Percentiles rank a stretch among this genome's conserved stretches.
These are phyloP conservation scores for Xanthia icteritia DNA, from an alignment of 2,888 invertebrate genomes.

Conservation along the genomic window DNA sequence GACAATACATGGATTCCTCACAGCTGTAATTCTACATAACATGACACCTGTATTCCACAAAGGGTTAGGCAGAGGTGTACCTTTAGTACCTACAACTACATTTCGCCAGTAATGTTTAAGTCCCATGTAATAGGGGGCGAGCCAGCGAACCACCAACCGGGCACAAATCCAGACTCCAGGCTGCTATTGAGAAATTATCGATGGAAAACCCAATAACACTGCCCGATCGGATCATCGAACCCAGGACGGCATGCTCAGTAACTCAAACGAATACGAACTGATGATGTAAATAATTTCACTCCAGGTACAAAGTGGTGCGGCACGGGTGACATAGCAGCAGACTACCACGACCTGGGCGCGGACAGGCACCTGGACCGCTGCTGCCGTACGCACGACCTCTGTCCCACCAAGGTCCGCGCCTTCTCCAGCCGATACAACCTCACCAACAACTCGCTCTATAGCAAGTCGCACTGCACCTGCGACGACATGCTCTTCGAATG, in stretches of 20 bases:
- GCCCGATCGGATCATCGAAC: no score
- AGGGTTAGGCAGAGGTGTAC: no score
- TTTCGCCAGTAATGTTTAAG: no score
- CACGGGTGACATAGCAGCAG: conserved; percentile 95
- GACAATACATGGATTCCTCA: background rate
- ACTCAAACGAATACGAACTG: no score
- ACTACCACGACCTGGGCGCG: conserved; percentile 96
- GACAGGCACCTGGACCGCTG: conserved; percentile 94
- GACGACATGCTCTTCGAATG: conserved; percentile 96
- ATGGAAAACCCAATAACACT: no score
- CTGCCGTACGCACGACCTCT: conserved; percentile 97
- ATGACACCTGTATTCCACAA: background rate
- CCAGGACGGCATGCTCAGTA: no score
- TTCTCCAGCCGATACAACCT: conserved; percentile 94
- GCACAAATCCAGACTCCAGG: no score
- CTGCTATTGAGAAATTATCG: no score
- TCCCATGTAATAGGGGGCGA: no score
- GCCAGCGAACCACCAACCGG: no score
- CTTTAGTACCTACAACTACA: no score
- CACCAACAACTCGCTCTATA: conserved; percentile 95
- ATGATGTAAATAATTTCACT: conserved; percentile 55
- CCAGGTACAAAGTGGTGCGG: conserved; percentile 98
- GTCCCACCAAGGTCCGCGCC: conserved; percentile 94
- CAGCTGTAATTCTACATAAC: background rate
- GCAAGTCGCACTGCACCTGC: conserved; percentile 97